Base-by-base conservation (phyloP, 2,113 vertebrate genomes). In the Prochilodus magdalenae region DNA sequence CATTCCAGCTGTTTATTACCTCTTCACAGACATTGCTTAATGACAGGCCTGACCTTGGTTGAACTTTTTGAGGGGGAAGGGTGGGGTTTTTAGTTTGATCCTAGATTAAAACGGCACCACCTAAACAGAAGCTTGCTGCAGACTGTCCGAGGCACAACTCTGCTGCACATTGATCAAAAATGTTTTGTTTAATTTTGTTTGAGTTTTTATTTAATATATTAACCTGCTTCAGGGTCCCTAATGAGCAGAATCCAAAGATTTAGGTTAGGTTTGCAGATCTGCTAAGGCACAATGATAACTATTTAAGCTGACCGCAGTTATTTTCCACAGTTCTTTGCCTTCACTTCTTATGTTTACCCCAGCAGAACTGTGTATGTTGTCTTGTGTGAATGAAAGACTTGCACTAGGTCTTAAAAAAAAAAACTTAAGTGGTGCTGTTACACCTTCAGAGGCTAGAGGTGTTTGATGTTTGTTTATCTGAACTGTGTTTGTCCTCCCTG, bases 81-180 rank as follows among this genome's bases (percentile, higher is more conserved):
- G n/a, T n/a, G n/a, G 87, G 92, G 92, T 93, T 94, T 93, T 93
- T 87, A 88, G 87, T 94, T 92, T 95, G 89, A 94, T 94, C 93
- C 91, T 90, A 94, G 93, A 94, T 94, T 94, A 93, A 93, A 94
- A 93, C 85, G 57, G 89, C 89, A 91, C 90, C 91, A 84, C 86
- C 90, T 89, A 90, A 88, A 89, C 86, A 86, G 83, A 75, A 88
- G 86, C 88, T 85, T 80, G 87, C 85, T 87, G 89, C 81, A 80
- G 55, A 84, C 85, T 83, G 85, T 86, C 77, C 78, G 81, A 83
- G 81, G 77, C 63, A 74, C 22, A 74, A 40, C 47, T 81, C 22
- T 59, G n/a, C 57, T 24, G 22, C n/a, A 7, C 47, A 66, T 18
- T 65, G 20, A 30, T 53, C 15, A 12, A 14, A 73, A 14, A 73